Evolutionary conservation across 2,888 invertebrate species (phyloP).

Genomic region (Callinectes sapidus): DNA sequence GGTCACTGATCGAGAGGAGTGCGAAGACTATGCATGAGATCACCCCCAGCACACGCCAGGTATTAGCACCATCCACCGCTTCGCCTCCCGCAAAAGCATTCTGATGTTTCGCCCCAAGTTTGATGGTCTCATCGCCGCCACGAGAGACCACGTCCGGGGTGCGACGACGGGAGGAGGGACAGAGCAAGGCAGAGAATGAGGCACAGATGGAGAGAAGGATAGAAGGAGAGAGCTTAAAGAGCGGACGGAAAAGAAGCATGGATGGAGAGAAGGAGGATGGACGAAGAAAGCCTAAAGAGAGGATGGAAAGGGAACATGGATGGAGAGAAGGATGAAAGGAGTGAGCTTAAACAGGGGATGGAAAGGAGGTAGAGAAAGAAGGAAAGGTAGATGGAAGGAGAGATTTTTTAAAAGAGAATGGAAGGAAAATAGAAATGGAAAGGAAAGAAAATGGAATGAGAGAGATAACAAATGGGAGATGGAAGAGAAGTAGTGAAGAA

Average conservation of each 20-base stretch:
- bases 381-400: neutral
- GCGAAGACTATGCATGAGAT: constrained; percentile 36
- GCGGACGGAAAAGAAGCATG: neutral
- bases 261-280: neutral
- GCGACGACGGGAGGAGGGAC: neutral
- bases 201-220: neutral
- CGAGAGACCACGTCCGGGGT: neutral
- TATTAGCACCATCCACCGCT: constrained; percentile 41
- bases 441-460: neutral
- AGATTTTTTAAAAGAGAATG: neutral
- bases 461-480: too few relatives aligned
- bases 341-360: too few relatives aligned
- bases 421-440: neutral
- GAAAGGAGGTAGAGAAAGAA: neutral
- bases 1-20: neutral
- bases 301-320: neutral
- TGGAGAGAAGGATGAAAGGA: neutral
- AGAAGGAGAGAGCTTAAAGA: neutral
- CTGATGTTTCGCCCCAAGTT: constrained; percentile 56
- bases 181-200: neutral
- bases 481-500: neutral
- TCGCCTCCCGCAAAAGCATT: constrained; percentile 51
- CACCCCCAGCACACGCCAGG: constrained; percentile 19
- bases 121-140: constrained; percentile 40
- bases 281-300: neutral